Conservation (phyloP, 2,113 vertebrate species). For the Atrichornis clamosus region DNA sequence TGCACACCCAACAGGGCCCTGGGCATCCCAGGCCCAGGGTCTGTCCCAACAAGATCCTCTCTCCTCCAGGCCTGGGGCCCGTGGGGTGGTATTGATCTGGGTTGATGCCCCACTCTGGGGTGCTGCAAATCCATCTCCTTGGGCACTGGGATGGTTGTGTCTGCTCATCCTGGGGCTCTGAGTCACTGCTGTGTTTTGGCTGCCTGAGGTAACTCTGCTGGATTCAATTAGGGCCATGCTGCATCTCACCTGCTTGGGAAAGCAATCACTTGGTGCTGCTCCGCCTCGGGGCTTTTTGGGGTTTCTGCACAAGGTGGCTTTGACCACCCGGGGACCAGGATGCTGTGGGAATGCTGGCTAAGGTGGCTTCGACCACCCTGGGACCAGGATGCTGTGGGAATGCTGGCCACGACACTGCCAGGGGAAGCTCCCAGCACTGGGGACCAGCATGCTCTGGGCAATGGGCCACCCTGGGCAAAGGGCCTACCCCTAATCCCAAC, state of each 20-base stretch:
- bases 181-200: slow-evolving; percentile 3
- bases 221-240: not conserved
- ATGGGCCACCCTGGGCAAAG: not conserved
- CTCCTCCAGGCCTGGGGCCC: not conserved
- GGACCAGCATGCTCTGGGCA: too few relatives aligned
- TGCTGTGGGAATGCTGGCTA: rapidly evolving
- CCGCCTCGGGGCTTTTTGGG: rapidly evolving
- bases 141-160: not conserved
- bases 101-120: not conserved
- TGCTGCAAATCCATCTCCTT: not conserved
- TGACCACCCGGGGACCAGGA: rapidly evolving
- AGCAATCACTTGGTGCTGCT: not conserved
- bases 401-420: not conserved
- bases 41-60: not conserved
- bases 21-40: not conserved
- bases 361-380: not conserved
- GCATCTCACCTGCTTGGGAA: not conserved
- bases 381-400: rapidly evolving
- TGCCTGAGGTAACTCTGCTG: not conserved
- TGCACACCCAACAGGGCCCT: not conserved
- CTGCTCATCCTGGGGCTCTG: not conserved
- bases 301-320: not conserved
- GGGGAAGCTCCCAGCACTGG: rapidly evolving
- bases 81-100: not conserved
- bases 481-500: not conserved